Conservation (phyloP, 2,113 vertebrate genomes). For the Gadus macrocephalus region DNA sequence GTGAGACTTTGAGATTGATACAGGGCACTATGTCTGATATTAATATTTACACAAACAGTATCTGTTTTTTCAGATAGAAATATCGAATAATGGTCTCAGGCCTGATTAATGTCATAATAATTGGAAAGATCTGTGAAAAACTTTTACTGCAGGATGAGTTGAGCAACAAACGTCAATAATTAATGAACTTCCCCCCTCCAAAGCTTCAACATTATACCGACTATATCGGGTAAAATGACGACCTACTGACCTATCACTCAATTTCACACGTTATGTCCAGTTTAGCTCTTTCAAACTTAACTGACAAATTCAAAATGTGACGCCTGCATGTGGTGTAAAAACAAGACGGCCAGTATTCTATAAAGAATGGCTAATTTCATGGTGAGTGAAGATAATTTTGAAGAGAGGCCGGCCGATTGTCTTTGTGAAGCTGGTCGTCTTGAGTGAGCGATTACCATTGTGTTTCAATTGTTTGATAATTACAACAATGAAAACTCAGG, state of each 20-base stretch:
- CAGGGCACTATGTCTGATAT: too few relatives aligned
- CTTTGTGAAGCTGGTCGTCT: constrained; percentile 38
- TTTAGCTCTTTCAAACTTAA: constrained; percentile 28
- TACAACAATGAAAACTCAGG: neutral
- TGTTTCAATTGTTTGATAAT: constrained; percentile 16
- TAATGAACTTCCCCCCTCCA: constrained; percentile 42
- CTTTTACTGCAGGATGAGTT: too few relatives aligned
- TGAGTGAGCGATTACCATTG: constrained; percentile 39
- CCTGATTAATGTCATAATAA: too few relatives aligned
- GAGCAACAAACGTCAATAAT: constrained; percentile 33
- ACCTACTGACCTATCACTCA: constrained; percentile 33
- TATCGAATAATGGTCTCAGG: too few relatives aligned
- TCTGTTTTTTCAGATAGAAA: too few relatives aligned
- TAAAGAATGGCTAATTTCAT: constrained; percentile 27
- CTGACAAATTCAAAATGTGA: neutral
- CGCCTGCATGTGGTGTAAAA: constrained; percentile 15
- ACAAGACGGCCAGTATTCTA: constrained; percentile 27
- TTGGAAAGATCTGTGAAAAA: too few relatives aligned
- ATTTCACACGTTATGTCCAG: constrained; percentile 24
- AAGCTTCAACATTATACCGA: constrained; percentile 3
- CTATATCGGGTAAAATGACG: constrained; percentile 15
- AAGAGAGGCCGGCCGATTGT: constrained; percentile 2
- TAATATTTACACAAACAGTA: too few relatives aligned
- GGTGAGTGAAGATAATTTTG: constrained; percentile 27
- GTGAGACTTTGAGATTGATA: too few relatives aligned